These are phyloP conservation scores for Brachypteracias leptosomus DNA, from an alignment of 2,113 vertebrate genomes.

Conservation along the genomic window DNA sequence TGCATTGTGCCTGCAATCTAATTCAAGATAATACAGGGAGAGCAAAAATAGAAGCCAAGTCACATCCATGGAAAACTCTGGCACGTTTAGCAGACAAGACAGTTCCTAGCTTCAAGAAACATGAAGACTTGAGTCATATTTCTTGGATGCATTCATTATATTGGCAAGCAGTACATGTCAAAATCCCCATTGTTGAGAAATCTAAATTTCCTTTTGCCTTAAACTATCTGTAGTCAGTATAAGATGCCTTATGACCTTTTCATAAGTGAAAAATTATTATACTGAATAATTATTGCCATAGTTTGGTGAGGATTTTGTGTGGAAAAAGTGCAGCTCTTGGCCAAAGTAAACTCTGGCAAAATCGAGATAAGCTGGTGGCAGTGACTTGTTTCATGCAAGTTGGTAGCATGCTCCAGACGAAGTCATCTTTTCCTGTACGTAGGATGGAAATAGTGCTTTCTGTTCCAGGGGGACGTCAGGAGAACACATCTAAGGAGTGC, in stretches of 20 bases:
- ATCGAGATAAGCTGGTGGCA: neutral
- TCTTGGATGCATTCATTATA: constrained; percentile 12
- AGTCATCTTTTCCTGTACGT: neutral
- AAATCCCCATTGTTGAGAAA: constrained; percentile 37
- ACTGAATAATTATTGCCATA: neutral
- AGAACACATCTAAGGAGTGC: neutral
- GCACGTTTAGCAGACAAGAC: constrained; percentile 9
- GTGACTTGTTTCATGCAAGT: neutral
- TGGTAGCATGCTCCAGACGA: neutral
- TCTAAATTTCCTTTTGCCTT: constrained; percentile 3
- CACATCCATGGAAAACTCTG: constrained; percentile 26
- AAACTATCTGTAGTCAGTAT: neutral
- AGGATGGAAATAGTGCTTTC: neutral
- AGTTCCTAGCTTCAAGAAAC: constrained; percentile 26
- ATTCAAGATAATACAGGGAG: neutral
- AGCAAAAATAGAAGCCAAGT: constrained; percentile 25
- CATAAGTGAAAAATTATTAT: neutral
- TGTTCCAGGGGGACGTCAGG: neutral
- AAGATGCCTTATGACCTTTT: neutral
- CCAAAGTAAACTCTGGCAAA: constrained; percentile 36
- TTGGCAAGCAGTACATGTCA: constrained; percentile 8
- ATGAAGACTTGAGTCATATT: constrained; percentile 27
- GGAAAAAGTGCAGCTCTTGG: neutral
- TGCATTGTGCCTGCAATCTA: neutral
- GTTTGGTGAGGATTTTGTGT: neutral